Conservation (phyloP, 2,113 vertebrate genomes). For the Labeo rohita region DNA sequence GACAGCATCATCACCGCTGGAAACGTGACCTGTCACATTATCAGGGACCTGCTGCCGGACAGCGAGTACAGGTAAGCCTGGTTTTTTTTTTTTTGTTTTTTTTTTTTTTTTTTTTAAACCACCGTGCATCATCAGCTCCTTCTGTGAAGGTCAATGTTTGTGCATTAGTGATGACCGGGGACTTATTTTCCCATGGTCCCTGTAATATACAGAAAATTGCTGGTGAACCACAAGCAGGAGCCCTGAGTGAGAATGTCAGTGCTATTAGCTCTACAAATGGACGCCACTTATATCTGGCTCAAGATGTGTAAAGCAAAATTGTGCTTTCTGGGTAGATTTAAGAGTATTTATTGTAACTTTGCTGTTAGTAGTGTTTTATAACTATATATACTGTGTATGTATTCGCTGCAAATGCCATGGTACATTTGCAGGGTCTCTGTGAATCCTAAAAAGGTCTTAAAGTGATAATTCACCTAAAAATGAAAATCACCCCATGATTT, state of each 20-base stretch:
- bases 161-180: slow-evolving; percentile 39
- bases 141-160: not conserved
- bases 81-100: too few species aligned
- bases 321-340: not conserved
- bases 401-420: too few species aligned
- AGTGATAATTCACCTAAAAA: too few species aligned
- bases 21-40: slow-evolving; percentile 76
- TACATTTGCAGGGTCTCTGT: not conserved
- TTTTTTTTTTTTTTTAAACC: not conserved
- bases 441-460: too few species aligned
- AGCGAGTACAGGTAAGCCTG: slow-evolving; percentile 89
- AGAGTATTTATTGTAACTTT: not conserved
- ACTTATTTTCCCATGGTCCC: slow-evolving; percentile 17
- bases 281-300: slow-evolving; percentile 19
- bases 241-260: not conserved
- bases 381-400: not conserved
- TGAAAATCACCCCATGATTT: too few species aligned
- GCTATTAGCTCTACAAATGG: slow-evolving; percentile 36
- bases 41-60: slow-evolving; percentile 89
- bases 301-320: not conserved
- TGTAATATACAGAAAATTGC: not conserved
- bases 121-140: not conserved
- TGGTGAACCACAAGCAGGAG: not conserved
- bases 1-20: slow-evolving; percentile 81
- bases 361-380: not conserved